Evolutionary conservation across 1,140 invertebrate genomes (phyloP).

Genomic region (Monochamus saltuarius): DNA sequence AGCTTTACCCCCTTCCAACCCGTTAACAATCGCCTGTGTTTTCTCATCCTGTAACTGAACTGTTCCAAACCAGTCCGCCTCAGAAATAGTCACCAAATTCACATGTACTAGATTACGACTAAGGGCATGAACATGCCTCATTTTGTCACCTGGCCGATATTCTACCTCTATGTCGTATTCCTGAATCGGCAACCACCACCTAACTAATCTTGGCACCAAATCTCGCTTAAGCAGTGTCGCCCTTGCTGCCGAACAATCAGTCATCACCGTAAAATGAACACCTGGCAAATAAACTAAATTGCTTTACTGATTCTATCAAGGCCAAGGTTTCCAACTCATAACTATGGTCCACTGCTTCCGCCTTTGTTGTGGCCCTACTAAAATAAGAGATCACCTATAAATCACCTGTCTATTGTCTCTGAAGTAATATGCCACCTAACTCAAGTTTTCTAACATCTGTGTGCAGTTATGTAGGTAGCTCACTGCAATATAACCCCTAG

Average conservation of each 20-base stretch:
- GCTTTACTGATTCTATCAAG: conserved; percentile 26
- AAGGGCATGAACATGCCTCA: conserved; percentile 44
- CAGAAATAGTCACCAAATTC: conserved; percentile 1
- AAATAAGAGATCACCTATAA: conserved; percentile 52
- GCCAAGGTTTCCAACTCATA: no score
- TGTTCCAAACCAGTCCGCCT: no score
- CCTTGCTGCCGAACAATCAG: conserved; percentile 35
- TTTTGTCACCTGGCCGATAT: no score
- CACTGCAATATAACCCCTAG: conserved; percentile 42
- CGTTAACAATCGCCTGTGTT: no score
- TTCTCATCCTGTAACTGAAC: no score
- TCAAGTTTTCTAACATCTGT: conserved; percentile 41
- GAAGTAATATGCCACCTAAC: conserved; percentile 45
- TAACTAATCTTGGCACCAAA: conserved; percentile 39
- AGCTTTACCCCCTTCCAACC: not conserved
- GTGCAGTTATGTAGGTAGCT: conserved; percentile 38
- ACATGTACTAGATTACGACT: conserved; percentile 33
- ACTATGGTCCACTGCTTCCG: no score
- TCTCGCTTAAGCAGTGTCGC: no score
- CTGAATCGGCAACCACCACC: conserved; percentile 41
- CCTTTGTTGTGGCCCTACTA: conserved; percentile 46
- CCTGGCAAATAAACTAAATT: conserved; percentile 42
- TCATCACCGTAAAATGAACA: conserved; percentile 38
- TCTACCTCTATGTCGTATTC: conserved; percentile 41
- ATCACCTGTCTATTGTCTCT: conserved; percentile 39